These are phyloP conservation scores for Loxodonta africana DNA, from an alignment of 2,113 vertebrate genomes.

Conservation along the genomic window DNA sequence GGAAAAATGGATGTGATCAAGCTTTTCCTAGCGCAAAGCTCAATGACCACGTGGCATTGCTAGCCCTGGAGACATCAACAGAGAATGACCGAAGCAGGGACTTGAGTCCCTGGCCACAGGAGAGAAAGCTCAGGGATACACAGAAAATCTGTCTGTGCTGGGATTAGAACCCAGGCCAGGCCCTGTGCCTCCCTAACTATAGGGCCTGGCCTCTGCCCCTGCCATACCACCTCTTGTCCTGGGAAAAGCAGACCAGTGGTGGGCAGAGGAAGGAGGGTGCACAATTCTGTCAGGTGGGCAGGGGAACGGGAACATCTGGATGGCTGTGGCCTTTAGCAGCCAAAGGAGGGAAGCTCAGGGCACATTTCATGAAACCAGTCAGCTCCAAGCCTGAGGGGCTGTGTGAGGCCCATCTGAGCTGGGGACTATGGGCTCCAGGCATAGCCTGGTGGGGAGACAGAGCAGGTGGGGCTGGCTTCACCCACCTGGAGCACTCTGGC, in stretches of 20 bases:
- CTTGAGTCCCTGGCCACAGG: neutral
- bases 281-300: fast-evolving
- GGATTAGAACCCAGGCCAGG: too few species aligned
- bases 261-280: neutral
- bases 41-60: fast-evolving
- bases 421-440: neutral
- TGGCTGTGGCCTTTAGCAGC: neutral
- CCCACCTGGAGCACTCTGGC: conserved; percentile 32
- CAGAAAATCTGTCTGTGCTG: neutral
- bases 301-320: neutral
- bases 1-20: neutral
- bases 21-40: neutral
- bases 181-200: neutral
- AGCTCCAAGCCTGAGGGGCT: neutral
- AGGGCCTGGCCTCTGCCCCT: neutral
- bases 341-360: neutral
- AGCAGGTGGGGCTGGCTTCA: conserved; percentile 17
- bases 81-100: neutral
- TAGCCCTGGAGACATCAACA: neutral
- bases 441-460: conserved; percentile 37
- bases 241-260: neutral
- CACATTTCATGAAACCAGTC: neutral
- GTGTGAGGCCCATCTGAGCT: neutral
- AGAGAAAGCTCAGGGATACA: neutral
- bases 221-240: neutral